Evolutionary conservation across 2,113 vertebrate species (phyloP).

Genomic region (Gopherus evgoodei): DNA sequence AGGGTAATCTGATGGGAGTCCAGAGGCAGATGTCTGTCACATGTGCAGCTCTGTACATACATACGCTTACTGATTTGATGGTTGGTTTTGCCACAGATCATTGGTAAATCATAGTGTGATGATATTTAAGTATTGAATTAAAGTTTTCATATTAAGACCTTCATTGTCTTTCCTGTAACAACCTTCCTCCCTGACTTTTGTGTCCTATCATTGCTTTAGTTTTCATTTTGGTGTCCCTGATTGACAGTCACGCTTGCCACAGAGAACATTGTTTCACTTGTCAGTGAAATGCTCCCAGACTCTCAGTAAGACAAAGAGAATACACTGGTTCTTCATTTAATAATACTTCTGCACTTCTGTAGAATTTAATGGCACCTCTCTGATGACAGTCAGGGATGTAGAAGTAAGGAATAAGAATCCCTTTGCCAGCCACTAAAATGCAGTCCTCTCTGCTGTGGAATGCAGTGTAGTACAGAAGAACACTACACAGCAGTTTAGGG

Average conservation of each 20-base stretch:
- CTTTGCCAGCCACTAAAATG: neutral
- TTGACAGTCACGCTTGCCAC: neutral
- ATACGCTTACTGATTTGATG: neutral
- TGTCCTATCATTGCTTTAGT: neutral
- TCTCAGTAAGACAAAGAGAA: neutral
- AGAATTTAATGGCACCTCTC: neutral
- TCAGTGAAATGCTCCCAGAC: neutral
- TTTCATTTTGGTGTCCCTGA: neutral
- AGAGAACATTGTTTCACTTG: neutral
- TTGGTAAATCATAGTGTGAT: neutral
- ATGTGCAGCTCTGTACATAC: neutral
- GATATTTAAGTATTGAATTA: neutral
- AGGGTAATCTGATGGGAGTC: neutral
- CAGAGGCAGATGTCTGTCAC: neutral
- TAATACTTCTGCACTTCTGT: neutral
- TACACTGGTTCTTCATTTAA: neutral
- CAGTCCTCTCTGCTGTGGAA: neutral
- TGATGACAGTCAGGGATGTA: neutral
- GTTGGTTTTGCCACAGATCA: neutral
- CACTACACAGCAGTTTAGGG: neutral
- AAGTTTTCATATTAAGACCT: neutral
- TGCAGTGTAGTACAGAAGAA: neutral
- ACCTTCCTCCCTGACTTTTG: neutral
- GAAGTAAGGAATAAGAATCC: neutral
- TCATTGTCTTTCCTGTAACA: neutral